Evolutionary conservation across 2,888 invertebrate genomes (phyloP).

Genomic region (Agrilus mali): DNA sequence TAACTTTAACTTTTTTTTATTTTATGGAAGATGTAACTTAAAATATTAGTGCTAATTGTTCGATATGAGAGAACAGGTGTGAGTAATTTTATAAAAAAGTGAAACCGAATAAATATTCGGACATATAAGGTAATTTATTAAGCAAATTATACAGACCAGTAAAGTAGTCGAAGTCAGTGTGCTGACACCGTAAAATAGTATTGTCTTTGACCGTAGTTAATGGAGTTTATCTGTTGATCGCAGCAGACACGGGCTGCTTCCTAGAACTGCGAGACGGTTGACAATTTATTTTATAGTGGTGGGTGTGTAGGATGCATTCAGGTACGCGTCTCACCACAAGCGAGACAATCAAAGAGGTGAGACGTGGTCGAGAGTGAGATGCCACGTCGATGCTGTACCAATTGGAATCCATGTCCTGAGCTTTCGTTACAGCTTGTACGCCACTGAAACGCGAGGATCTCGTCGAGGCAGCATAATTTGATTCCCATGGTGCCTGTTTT

Average conservation of each 20-base stretch:
- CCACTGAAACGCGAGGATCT: constrained; percentile 29
- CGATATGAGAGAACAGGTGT: no score
- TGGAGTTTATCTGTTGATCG: constrained; percentile 35
- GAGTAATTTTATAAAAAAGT: no score
- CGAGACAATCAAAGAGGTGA: constrained; percentile 15
- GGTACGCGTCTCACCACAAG: constrained; percentile 19
- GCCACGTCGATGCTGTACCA: constrained; percentile 25
- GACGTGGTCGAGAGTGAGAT: constrained; percentile 16
- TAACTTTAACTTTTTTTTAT: no score
- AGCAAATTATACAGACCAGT: no score
- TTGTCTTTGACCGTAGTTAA: constrained; percentile 37
- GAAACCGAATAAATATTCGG: no score
- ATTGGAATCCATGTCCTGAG: constrained; percentile 29
- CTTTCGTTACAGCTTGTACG: constrained; percentile 30
- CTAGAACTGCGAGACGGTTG: constrained; percentile 35
- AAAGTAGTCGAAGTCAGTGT: constrained; percentile 8
- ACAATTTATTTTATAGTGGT: constrained; percentile 36
- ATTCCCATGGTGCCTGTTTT: constrained; percentile 24
- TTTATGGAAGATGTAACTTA: no score
- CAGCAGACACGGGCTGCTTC: constrained; percentile 32
- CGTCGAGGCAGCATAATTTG: constrained; percentile 28
- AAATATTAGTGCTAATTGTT: no score
- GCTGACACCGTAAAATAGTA: constrained; percentile 38
- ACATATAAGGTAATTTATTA: no score
- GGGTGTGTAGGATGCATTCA: constrained; percentile 24